Evolutionary conservation across 1,140 invertebrate species (phyloP), one percentile per base, ranked within the genome.

Genomic region (Bombus balteatus): DNA sequence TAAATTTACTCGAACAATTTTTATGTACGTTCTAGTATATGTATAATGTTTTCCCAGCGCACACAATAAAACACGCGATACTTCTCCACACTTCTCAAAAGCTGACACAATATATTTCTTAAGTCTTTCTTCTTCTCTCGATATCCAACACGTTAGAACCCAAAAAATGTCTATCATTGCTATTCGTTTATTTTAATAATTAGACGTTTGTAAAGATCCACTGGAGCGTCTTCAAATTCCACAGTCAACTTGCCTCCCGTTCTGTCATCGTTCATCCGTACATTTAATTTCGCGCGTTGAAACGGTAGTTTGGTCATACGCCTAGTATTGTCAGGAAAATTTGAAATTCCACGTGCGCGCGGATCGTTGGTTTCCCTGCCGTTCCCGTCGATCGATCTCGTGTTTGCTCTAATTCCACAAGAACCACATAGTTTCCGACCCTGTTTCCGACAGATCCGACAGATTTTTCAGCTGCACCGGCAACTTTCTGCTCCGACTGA

Each of bases 301-400:
- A 9, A 9, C 18, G 10, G 9, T 34, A 39, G 28, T 41, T n/a
- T 32, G 39, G 70, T 8, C 13, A 43, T n/a, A 18, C 28, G 70
- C 57, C 47, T 34, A 32, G 47, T 37, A 59, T 34, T 37, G 47
- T 78, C 59, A 15, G 59, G 13, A 43, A 73, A 74, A 73, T 82
- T 82, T 73, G 39, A 34, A 82, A 82, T 71, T 81, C 68, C 32
- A 18, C n/a, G 15, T 53, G 66, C 43, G 18, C 37, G 18, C 41
- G 8, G 66, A 72, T 81, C 47, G 32, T 34, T 25, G 37, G 37
- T 18, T 59, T 25, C 8, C 37, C 37, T 25, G 10, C 62, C 47
- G 32, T 75, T 43, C 15, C 1, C n/a, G 8, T 22, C 37, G 12
- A 65, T 82, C 80, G 80, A 76, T 76, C 10, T 25, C 53, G 37